These are phyloP conservation scores for Cyprinella venusta DNA, from an alignment of 2,797 vertebrate species.

Conservation along the genomic window DNA sequence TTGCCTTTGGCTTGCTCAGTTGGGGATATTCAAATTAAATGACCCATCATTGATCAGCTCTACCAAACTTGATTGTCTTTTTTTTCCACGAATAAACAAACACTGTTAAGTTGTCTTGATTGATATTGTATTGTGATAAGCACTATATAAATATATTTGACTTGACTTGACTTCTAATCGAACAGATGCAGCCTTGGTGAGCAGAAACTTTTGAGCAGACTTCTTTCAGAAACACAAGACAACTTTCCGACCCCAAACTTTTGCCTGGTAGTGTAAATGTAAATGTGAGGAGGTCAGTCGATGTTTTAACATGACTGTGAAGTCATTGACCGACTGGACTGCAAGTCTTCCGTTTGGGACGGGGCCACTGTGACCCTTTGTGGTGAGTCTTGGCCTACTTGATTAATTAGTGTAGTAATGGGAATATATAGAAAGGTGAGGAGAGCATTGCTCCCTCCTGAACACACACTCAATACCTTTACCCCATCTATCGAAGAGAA, in stretches of 20 bases:
- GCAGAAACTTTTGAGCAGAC: background rate
- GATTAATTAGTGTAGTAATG: constrained; percentile 66
- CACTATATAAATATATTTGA: too few relatives aligned
- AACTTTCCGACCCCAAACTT: background rate
- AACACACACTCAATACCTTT: constrained; percentile 24
- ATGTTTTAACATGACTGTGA: background rate
- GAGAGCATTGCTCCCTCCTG: constrained; percentile 55
- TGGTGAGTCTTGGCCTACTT: constrained; percentile 58
- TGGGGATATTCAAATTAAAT: too few relatives aligned
- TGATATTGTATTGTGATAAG: too few relatives aligned
- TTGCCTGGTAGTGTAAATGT: background rate
- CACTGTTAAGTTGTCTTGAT: too few relatives aligned
- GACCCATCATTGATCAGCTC: too few relatives aligned
- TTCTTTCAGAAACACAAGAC: background rate
- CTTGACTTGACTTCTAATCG: too few relatives aligned
- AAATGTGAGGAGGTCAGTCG: background rate
- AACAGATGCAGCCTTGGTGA: background rate
- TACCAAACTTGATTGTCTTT: too few relatives aligned
- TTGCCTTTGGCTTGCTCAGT: too few relatives aligned
- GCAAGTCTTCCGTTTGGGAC: background rate
- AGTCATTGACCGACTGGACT: background rate
- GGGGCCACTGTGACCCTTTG: constrained; percentile 37
- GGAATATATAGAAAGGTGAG: constrained; percentile 58
- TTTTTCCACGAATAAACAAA: too few relatives aligned
- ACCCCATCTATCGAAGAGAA: constrained; percentile 38